A percentile compares a stretch with the other conserved stretches of the same genome.
Conservation (phyloP, 2,113 vertebrate species). For the Spheniscus mendiculus region DNA sequence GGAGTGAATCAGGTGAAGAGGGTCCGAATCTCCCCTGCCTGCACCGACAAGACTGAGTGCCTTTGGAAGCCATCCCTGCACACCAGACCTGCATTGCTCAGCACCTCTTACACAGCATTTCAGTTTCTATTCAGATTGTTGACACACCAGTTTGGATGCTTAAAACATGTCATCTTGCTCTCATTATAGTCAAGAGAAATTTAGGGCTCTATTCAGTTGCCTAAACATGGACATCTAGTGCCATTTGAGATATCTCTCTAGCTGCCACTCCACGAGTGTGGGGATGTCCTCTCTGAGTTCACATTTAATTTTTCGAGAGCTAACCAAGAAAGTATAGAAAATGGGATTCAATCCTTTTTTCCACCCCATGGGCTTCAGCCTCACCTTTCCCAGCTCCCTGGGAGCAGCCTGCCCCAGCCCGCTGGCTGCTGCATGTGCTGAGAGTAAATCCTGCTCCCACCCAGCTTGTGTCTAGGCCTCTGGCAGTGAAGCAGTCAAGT, state of each 20-base stretch:
- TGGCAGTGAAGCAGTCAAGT: neutral
- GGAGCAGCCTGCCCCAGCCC: neutral
- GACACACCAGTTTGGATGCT: neutral
- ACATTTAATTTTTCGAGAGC: neutral
- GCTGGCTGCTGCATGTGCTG: fast-evolving
- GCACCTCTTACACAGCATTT: neutral
- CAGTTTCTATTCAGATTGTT: neutral
- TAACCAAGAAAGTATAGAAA: neutral
- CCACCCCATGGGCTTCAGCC: neutral
- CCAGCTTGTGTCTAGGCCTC: neutral
- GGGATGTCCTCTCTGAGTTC: neutral
- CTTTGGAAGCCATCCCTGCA: neutral
- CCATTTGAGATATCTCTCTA: neutral
- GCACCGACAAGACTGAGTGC: fast-evolving
- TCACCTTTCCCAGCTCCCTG: neutral
- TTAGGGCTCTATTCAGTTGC: neutral
- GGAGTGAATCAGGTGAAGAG: neutral
- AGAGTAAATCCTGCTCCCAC: neutral
- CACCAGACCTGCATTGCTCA: neutral
- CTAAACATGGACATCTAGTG: neutral
- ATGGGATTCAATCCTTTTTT: neutral
- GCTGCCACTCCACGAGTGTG: neutral
- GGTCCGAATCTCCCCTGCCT: fast-evolving
- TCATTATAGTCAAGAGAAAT: neutral
- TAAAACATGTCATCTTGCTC: neutral